Evolutionary conservation across 1,140 invertebrate genomes (phyloP).

Genomic region (Zaprionus ornatus): DNA sequence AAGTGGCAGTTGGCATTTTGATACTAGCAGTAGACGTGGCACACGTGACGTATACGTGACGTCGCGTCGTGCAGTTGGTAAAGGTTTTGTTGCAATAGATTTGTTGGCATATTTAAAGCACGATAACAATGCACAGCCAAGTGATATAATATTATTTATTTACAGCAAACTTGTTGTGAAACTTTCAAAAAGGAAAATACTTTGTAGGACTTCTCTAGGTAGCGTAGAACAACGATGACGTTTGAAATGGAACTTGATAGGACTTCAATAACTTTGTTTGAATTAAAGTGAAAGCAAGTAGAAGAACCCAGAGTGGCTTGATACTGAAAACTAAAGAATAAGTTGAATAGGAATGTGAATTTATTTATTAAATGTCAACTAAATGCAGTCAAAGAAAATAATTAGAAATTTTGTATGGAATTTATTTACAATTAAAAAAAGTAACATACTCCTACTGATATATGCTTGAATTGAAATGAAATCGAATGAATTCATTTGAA

Average conservation of each 20-base stretch:
- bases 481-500: not conserved
- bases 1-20: conserved; percentile 23
- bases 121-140: not conserved
- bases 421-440: not conserved
- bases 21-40: conserved; percentile 14
- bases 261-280: too few species aligned
- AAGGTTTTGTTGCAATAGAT: not conserved
- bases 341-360: too few species aligned
- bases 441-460: too few species aligned
- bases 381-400: not conserved
- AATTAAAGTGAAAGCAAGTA: too few species aligned
- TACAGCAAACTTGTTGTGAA: not conserved
- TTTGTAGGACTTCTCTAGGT: too few species aligned
- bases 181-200: not conserved
- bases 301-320: too few species aligned
- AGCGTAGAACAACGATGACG: too few species aligned
- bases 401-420: not conserved
- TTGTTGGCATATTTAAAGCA: not conserved
- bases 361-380: too few species aligned
- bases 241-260: too few species aligned
- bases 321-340: too few species aligned
- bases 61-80: not conserved
- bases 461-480: not conserved
- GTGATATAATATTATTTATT: not conserved
- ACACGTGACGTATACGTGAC: conserved; percentile 49